Percentiles rank a stretch among this genome's conserved stretches.
phyloP scores from a whole-genome alignment of 2,113 vertebrate genomes.

The Hemichromis elongatus region DNA sequence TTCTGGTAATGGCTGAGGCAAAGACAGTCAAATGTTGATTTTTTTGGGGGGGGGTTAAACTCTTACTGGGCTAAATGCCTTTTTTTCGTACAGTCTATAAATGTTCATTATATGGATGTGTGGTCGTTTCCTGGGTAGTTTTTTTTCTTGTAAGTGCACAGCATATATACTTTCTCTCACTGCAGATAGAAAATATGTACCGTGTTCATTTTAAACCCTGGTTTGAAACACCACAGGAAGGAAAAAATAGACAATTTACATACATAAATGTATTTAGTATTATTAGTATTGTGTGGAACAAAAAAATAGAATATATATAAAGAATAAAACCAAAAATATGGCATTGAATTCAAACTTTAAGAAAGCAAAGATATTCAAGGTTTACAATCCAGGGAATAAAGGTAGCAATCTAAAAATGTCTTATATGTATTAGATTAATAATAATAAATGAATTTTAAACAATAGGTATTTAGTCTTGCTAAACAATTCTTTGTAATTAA shows the following conservation, averaged over 20 bases:
- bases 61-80: not conserved
- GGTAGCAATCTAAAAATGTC: not conserved
- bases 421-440: not conserved
- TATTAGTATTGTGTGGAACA: not conserved
- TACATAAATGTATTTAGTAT: not conserved
- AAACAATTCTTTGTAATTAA: not conserved
- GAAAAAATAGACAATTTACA: not conserved
- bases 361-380: not conserved
- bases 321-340: not conserved
- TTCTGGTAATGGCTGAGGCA: not conserved
- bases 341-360: not conserved
- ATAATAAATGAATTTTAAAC: not conserved
- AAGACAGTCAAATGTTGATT: not conserved
- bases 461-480: not conserved
- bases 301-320: not conserved
- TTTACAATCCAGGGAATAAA: not conserved
- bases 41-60: not conserved
- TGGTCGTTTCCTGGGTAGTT: not conserved
- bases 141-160: not conserved
- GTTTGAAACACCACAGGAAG: slow-evolving; percentile 35
- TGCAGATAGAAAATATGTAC: not conserved
- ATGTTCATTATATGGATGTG: not conserved
- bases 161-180: not conserved
- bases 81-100: not conserved
- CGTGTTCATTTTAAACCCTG: slow-evolving; percentile 16